Evolutionary conservation across 2,113 vertebrate species (phyloP), one percentile per base, ranked within the genome.

Genomic region (Zapus hudsonius): DNA sequence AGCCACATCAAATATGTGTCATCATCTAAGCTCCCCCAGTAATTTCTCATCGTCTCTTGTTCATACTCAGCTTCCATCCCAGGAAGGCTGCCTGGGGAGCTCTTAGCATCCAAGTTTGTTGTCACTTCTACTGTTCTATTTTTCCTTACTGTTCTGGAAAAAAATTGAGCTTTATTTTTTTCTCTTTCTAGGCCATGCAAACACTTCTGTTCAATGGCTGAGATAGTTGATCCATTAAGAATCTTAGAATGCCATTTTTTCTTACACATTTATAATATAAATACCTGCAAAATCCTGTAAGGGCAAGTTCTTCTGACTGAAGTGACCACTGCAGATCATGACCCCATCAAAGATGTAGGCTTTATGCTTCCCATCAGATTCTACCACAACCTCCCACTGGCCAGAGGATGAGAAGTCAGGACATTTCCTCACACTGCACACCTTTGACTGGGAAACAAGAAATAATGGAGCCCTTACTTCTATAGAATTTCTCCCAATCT

Each of bases 321-420:
- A 98, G 31, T 98, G 98, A 42, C 99, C 99, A 4, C 97, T 98
- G 97, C 99, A 99, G 89, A 99, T 98, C 91, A 99, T 90, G 72
- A 99, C 96, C 0, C 97, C 99, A 5, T 99, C 98, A 40, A 99
- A 99, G 75, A 98, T 1, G 0, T 97, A 97, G 0, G 27, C 84
- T 85, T 99, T 96, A 94, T 97, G 96, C 66, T 97, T 96, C 47
- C 98, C 98, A 2, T 97, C 92, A 0, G 78, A 95, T 92, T 98
- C 98, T 0, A 97, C 92, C 92, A 98, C 94, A 84, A 99, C 96
- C 1, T 99, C 98, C 99, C 99, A 99, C 95, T 99, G 98, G 40
- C 98, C 98, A 0, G 98, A 98, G 78, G 52, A 0, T 40, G 97
- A 87, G 6, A 99, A 99, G 89, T 99, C 98, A 1, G 96, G 96